These are phyloP conservation scores for Odontocerum albicorne DNA, from an alignment of 2,888 invertebrate species.

Conservation along the genomic window DNA sequence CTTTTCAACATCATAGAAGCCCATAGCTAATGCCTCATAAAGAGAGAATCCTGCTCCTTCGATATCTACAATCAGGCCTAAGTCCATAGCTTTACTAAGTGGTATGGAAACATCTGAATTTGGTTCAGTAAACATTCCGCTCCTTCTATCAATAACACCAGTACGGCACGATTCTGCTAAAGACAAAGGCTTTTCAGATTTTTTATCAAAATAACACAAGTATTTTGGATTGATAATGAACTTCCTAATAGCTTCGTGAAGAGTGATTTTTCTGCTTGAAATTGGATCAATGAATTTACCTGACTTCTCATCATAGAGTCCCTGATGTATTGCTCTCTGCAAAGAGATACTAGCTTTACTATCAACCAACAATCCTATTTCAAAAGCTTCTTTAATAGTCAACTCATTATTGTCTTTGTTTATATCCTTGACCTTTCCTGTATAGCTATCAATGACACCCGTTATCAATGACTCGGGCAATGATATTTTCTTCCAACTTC, in stretches of 20 bases:
- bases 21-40: constrained; percentile 78
- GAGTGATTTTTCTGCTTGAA: constrained; percentile 74
- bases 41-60: constrained; percentile 81
- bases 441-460: constrained; percentile 72
- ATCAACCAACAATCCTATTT: constrained; percentile 77
- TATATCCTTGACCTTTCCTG: constrained; percentile 71
- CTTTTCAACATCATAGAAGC: constrained; percentile 69
- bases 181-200: constrained; percentile 69
- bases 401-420: constrained; percentile 67
- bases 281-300: constrained; percentile 83
- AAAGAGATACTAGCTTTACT: constrained; percentile 79
- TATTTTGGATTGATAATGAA: constrained; percentile 79
- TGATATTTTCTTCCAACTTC: constrained; percentile 75
- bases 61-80: constrained; percentile 83
- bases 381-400: constrained; percentile 74
- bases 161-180: constrained; percentile 79
- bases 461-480: constrained; percentile 76
- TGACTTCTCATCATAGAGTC: constrained; percentile 76
- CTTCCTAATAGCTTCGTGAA: constrained; percentile 81
- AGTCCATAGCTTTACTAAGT: constrained; percentile 72
- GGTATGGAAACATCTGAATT: constrained; percentile 66
- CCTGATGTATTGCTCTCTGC: constrained; percentile 84
- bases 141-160: constrained; percentile 78
- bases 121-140: constrained; percentile 76
- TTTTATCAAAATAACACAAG: constrained; percentile 79